Evolutionary conservation across 1,140 invertebrate genomes (phyloP).

Genomic region (Leptinotarsa undecemlineata): DNA sequence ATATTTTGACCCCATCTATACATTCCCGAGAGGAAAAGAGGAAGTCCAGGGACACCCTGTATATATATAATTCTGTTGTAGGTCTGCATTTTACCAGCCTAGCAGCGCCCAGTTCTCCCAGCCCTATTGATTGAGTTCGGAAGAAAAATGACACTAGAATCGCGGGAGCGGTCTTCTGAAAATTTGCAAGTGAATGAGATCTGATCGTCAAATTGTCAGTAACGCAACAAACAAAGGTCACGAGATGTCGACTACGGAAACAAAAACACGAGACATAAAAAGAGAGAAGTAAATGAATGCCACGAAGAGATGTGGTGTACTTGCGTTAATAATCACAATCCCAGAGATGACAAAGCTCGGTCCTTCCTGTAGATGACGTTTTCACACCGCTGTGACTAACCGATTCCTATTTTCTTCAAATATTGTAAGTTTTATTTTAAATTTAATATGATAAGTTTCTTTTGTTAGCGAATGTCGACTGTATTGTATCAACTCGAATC

Average conservation of each 20-base stretch:
- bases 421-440: constrained; percentile 22
- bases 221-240: constrained; percentile 39
- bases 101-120: constrained; percentile 64
- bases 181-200: constrained; percentile 48
- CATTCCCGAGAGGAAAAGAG: too few relatives aligned
- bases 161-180: constrained; percentile 52
- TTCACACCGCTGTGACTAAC: constrained; percentile 38
- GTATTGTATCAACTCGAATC: neutral
- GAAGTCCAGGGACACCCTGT: too few relatives aligned
- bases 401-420: constrained; percentile 23
- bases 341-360: constrained; percentile 12
- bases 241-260: constrained; percentile 36
- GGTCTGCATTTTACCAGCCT: constrained; percentile 70
- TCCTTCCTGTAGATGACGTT: constrained; percentile 36
- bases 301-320: constrained; percentile 6
- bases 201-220: constrained; percentile 48
- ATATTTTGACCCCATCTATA: too few relatives aligned
- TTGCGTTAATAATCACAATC: constrained; percentile 1
- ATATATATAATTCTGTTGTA: constrained; percentile 56
- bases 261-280: constrained; percentile 25
- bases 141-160: constrained; percentile 42
- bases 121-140: constrained; percentile 52
- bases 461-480: neutral
- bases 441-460: constrained; percentile 19
- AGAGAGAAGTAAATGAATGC: constrained; percentile 8